Evolutionary conservation across 2,888 invertebrate genomes (phyloP), one percentile per base, ranked within the genome.

Genomic region (Sinhomidia bicolor): DNA sequence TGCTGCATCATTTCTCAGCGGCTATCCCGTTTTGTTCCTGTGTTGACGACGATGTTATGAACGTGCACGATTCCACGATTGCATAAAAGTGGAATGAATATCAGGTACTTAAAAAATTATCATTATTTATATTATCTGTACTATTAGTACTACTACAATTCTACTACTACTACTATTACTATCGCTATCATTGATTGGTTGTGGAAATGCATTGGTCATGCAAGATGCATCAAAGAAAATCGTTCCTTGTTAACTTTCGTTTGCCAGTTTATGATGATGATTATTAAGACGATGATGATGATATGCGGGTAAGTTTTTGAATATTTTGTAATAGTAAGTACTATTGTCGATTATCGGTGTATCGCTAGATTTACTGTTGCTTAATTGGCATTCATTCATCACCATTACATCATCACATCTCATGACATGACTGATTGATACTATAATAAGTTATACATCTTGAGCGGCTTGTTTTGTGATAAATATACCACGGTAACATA

Each of bases 221-320:
- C n/a, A n/a, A n/a, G n/a, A n/a, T n/a, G n/a, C n/a, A n/a, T n/a
- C 44, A 44, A 36, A 36, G 9, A 36, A 36, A 36, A 44, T 12
- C 44, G 44, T 12, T 6, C 44, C 10, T n/a, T n/a, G n/a, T 44
- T 44, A 44, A 9, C 44, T n/a, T n/a, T n/a, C n/a, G n/a, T n/a
- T n/a, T n/a, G n/a, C n/a, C n/a, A n/a, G n/a, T n/a, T n/a, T n/a
- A n/a, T n/a, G n/a, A n/a, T n/a, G n/a, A n/a, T n/a, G n/a, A n/a
- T n/a, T n/a, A n/a, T n/a, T n/a, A n/a, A n/a, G 44, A 12, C 12
- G 36, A 36, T 36, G 36, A 74, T 76, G 76, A 76, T 76, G 29
- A 76, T 76, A 51, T 51, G 76, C 76, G 76, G 76, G 76, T 76
- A 76, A 76, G 76, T 76, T 76, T 74, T 76, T 51, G 23, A 71